Base-by-base conservation (phyloP, 37 sponge, comb jelly and placozoan species). In the Cladorhizidae sp. region DNA sequence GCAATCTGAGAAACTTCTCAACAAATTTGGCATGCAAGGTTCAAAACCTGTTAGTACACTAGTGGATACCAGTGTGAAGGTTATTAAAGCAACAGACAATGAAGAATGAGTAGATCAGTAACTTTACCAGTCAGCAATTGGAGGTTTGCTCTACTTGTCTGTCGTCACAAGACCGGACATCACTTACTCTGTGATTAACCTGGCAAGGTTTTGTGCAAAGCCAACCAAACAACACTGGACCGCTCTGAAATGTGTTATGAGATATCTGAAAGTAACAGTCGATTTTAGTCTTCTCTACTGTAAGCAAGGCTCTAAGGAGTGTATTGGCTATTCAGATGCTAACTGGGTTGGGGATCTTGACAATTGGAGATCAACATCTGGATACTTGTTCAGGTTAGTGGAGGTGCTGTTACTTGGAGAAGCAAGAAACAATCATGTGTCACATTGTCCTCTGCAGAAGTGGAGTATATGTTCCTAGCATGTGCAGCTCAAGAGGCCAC, bases 81-180 rank as follows among this genome's bases (percentile, higher is more conserved):
- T 79, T 6, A 28, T 79, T n/a, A n/a, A 51, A 79, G 83, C 64
- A 41, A 7, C 45, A 73, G 65, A 62, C 22, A 57, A 62, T 3
- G 86, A 86, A 14, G 64, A 61, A 42, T 67, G 54, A 55, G 64
- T 77, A 12, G 77, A 84, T 69, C 70, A 76, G 65, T 70, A 84
- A 41, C n/a, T 25, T 11, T 1, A 76, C 58, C 85, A 84, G 36
- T 76, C 85, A 40, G 85, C 77, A 51, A 61, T 85, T 77, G 84
- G 75, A 63, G 64, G 84, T 32, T 75, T 83, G 32, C 43, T 76
- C 57, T 85, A 78, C 39, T 8, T 85, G 52, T 86, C 86, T 42
- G 61, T 71, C 22, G 37, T 49, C 20, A 85, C 86, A 26, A 85
- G 86, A 72, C 86, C 78, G 32, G 86, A 85, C 64, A 85, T 85